A percentile compares a stretch with the other conserved stretches of the same genome.
phyloP scores from a whole-genome alignment of 2,888 invertebrate genomes.

The Archaeoteleia sp. region DNA sequence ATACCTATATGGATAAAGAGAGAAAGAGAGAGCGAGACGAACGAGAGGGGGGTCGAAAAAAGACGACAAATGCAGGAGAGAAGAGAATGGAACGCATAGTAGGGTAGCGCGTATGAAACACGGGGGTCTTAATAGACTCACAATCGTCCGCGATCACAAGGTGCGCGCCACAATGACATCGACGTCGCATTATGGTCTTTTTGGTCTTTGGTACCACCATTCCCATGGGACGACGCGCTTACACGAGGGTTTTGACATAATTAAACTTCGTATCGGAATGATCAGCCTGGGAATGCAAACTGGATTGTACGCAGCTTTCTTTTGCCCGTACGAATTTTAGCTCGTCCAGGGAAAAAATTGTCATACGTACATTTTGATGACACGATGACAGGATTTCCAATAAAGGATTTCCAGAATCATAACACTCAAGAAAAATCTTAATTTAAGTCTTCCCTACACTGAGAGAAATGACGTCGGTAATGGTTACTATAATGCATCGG shows the following conservation, averaged over 20 bases:
- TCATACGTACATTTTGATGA: no score
- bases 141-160: conserved; percentile 69
- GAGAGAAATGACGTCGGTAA: no score
- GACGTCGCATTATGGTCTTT: conserved; percentile 61
- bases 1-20: conserved; percentile 14
- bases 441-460: no score
- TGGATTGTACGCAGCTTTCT: no score
- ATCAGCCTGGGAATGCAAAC: conserved; percentile 68
- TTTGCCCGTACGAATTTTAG: no score
- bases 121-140: conserved; percentile 62
- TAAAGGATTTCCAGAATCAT: no score
- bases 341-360: neutral
- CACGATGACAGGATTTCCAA: no score
- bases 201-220: conserved; percentile 59
- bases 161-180: conserved; percentile 69
- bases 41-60: conserved; percentile 6
- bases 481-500: no score
- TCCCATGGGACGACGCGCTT: conserved; percentile 66
- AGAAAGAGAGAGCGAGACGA: conserved; percentile 17
- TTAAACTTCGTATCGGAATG: conserved; percentile 70
- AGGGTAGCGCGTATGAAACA: conserved; percentile 44
- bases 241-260: conserved; percentile 68
- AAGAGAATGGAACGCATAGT: conserved; percentile 26
- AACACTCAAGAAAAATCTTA: no score
- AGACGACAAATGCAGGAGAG: conserved; percentile 4